Conservation (phyloP, 2,797 vertebrate genomes). For the Miichthys miiuy region DNA sequence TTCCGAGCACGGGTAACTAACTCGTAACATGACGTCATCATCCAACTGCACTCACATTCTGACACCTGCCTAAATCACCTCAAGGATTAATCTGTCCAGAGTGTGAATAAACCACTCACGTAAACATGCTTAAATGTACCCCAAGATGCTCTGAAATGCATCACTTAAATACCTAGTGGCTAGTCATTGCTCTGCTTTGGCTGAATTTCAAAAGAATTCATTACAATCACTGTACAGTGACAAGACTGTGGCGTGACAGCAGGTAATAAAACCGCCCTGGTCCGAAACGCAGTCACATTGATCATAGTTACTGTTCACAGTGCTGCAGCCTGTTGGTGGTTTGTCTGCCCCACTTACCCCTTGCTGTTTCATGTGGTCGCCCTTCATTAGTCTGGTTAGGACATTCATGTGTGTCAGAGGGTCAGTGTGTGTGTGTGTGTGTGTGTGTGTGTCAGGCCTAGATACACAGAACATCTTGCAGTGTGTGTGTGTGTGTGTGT, state of each 20-base stretch:
- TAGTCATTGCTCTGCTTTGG: conserved; percentile 9
- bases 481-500: conserved; percentile 19
- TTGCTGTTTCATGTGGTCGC: conserved; percentile 50
- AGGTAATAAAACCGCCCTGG: conserved; percentile 29
- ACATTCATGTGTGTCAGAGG: conserved; percentile 44
- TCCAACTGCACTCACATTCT: conserved; percentile 9
- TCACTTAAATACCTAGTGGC: not conserved
- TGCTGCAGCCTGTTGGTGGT: conserved; percentile 30
- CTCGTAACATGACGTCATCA: conserved; percentile 14
- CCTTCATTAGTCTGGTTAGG: conserved; percentile 63
- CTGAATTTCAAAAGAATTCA: conserved; percentile 14
- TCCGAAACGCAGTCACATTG: conserved; percentile 28
- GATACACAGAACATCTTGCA: conserved; percentile 47
- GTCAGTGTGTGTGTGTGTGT: conserved; percentile 41
- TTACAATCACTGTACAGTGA: conserved; percentile 5
- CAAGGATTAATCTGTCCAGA: conserved; percentile 11
- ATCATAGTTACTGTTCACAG: conserved; percentile 34
- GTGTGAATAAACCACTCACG: conserved; percentile 11
- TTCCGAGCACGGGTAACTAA: not conserved
- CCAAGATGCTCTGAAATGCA: not conserved
- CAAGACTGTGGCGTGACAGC: not conserved
- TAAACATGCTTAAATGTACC: conserved; percentile 3
- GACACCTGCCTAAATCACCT: conserved; percentile 23
- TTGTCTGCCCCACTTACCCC: conserved; percentile 47
- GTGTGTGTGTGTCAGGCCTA: conserved; percentile 1